phyloP scores from a whole-genome alignment of 1,140 invertebrate species.

The Macrobrachium rosenbergii region DNA sequence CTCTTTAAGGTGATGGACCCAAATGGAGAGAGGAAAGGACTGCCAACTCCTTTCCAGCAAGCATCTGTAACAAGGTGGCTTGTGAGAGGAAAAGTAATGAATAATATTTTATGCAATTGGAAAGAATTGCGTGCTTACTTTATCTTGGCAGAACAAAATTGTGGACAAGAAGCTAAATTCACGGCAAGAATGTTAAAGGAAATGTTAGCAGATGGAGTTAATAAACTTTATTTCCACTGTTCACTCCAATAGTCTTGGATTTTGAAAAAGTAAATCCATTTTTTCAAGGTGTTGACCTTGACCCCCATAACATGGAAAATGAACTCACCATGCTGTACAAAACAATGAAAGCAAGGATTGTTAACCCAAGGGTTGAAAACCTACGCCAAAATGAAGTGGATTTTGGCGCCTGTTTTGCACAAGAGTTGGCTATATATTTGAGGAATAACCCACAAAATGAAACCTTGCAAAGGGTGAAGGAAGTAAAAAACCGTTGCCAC shows the following conservation, averaged over 20 bases:
- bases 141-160: slow-evolving; percentile 18
- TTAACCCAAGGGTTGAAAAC: slow-evolving; percentile 29
- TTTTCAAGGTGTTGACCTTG: slow-evolving; percentile 38
- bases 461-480: slow-evolving; percentile 18
- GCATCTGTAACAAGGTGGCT: slow-evolving; percentile 33
- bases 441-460: slow-evolving; percentile 2
- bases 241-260: slow-evolving; percentile 16
- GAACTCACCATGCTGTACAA: slow-evolving; percentile 23
- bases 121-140: slow-evolving; percentile 30
- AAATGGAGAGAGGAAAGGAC: slow-evolving; percentile 35
- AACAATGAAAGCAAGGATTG: slow-evolving; percentile 31
- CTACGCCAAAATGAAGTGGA: slow-evolving; percentile 16
- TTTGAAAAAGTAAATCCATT: slow-evolving; percentile 42
- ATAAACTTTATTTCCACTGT: slow-evolving; percentile 24
- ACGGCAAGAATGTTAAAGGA: slow-evolving; percentile 28
- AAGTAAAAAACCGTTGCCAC: slow-evolving; percentile 12
- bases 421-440: slow-evolving; percentile 18
- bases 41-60: slow-evolving; percentile 32
- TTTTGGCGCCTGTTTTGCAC: slow-evolving; percentile 25
- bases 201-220: slow-evolving; percentile 27
- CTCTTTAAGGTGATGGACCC: slow-evolving; percentile 36
- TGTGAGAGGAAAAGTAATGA: slow-evolving; percentile 33
- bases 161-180: slow-evolving; percentile 35
- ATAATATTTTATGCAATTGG: slow-evolving; percentile 27
- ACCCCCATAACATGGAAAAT: slow-evolving; percentile 29